phyloP scores from a whole-genome alignment of 2,113 vertebrate genomes.

The Caloenas nicobarica region DNA sequence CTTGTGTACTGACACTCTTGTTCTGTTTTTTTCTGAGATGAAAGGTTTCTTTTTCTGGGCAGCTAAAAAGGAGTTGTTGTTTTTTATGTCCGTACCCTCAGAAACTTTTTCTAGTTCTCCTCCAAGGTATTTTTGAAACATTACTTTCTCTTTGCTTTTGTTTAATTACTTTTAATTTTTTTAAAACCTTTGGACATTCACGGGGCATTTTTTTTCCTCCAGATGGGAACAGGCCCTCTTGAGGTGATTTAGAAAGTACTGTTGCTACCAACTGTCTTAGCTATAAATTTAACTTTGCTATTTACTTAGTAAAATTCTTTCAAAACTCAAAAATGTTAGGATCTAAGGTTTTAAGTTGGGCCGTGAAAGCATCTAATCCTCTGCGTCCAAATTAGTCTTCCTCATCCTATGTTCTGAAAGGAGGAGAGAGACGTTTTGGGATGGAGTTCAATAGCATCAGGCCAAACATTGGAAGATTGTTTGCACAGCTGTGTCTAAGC shows the following conservation, averaged over 20 bases:
- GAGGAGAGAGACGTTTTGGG: constrained; percentile 5
- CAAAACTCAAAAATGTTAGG: neutral
- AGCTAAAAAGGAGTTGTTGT: neutral
- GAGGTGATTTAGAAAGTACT: neutral
- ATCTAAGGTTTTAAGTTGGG: neutral
- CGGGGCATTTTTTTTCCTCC: neutral
- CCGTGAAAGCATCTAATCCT: neutral
- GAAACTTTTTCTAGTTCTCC: neutral
- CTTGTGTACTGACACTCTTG: neutral
- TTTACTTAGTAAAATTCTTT: neutral
- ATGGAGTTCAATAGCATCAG: constrained; percentile 56
- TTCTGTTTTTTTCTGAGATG: neutral
- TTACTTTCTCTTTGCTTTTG: neutral
- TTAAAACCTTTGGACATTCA: neutral
- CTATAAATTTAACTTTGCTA: neutral
- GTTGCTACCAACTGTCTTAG: neutral
- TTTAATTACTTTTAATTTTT: neutral
- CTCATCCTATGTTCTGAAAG: constrained; percentile 28
- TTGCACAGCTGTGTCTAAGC: constrained; percentile 76
- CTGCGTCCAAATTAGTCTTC: constrained; percentile 25
- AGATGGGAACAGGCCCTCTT: neutral
- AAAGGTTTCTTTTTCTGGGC: constrained; percentile 25
- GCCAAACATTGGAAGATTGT: constrained; percentile 61
- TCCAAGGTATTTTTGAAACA: neutral
- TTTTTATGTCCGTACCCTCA: neutral